These are phyloP conservation scores for Epistrophe grossulariae DNA, from an alignment of 2,888 invertebrate species.

Conservation along the genomic window DNA sequence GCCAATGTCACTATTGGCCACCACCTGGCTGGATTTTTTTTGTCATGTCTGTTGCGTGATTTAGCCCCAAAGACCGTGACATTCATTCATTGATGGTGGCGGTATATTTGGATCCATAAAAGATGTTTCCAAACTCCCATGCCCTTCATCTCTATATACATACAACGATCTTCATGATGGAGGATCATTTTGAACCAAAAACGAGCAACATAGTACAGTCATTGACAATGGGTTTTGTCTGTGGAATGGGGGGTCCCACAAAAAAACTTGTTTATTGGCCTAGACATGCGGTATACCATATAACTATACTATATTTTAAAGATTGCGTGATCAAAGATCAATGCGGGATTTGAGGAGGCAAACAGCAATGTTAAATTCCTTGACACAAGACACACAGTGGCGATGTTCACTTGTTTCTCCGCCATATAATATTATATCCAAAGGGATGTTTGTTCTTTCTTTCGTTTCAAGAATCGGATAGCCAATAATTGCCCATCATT, in stretches of 20 bases:
- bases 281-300: constrained; percentile 34
- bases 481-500: constrained; percentile 61
- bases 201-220: background rate
- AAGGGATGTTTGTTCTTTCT: constrained; percentile 51
- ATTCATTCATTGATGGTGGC: constrained; percentile 63
- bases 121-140: constrained; percentile 42
- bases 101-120: constrained; percentile 56
- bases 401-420: constrained; percentile 41
- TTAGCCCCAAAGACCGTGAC: constrained; percentile 22
- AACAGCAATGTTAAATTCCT: constrained; percentile 70
- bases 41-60: constrained; percentile 26
- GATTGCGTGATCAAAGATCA: constrained; percentile 62
- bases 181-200: constrained; percentile 3
- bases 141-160: background rate
- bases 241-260: constrained; percentile 67
- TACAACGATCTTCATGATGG: background rate
- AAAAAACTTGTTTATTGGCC: constrained; percentile 72
- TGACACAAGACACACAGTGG: constrained; percentile 55
- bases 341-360: constrained; percentile 41
- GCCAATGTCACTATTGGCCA: constrained; percentile 46
- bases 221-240: constrained; percentile 53
- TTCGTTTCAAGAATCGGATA: constrained; percentile 10
- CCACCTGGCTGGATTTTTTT: constrained; percentile 53
- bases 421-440: no score
- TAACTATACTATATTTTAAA: background rate